Conservation (phyloP, 1,140 invertebrate species). For the Camponotus pennsylvanicus region DNA sequence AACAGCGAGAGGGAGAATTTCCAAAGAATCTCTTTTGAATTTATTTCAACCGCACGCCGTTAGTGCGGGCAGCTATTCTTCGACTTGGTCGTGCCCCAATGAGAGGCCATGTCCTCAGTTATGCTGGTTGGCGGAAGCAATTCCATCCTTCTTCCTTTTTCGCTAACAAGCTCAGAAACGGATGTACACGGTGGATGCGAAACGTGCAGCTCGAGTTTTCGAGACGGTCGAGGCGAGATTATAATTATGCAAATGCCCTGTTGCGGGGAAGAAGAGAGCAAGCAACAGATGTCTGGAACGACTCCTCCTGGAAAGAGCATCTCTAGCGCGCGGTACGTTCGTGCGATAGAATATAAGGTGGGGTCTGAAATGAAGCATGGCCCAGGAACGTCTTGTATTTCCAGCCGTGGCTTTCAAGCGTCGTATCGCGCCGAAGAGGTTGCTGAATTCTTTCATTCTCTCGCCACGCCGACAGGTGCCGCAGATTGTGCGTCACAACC, state of each 20-base stretch:
- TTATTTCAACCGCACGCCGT: not conserved
- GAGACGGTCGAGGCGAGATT: conserved; percentile 76
- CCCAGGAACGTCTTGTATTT: conserved; percentile 62
- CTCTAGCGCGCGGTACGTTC: conserved; percentile 40
- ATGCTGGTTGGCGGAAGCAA: conserved; percentile 72
- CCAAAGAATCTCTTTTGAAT: conserved; percentile 19
- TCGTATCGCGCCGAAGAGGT: conserved; percentile 45
- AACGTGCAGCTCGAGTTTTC: conserved; percentile 70
- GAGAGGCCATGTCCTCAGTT: conserved; percentile 57
- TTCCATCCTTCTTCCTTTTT: conserved; percentile 56
- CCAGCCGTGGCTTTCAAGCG: conserved; percentile 48
- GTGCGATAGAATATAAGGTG: conserved; percentile 68
- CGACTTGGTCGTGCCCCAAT: conserved; percentile 69
- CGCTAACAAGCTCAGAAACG: conserved; percentile 67
- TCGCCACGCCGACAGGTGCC: conserved; percentile 66
- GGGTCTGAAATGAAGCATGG: conserved; percentile 69
- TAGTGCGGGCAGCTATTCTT: conserved; percentile 7
- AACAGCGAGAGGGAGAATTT: not conserved
- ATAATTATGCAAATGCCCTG: conserved; percentile 79
- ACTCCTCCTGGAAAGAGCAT: conserved; percentile 66
- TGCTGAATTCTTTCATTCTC: conserved; percentile 60
- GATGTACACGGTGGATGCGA: conserved; percentile 41
- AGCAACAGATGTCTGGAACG: conserved; percentile 79
- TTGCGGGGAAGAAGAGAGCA: conserved; percentile 73
- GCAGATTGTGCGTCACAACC: conserved; percentile 65